phyloP scores from a whole-genome alignment of 2,888 invertebrate species.

The Zygogramma bicolorata region DNA sequence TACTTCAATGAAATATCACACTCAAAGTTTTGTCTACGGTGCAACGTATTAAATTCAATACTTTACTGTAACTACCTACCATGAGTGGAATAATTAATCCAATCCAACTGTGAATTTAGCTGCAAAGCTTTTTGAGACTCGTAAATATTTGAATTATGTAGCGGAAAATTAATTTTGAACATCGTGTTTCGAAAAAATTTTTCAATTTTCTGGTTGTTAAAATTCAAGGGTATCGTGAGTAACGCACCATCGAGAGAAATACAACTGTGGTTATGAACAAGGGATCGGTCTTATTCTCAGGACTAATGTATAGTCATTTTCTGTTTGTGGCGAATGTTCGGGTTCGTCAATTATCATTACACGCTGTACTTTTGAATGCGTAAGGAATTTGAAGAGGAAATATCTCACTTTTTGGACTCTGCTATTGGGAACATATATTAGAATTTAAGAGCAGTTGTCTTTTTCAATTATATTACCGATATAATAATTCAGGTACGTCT shows the following conservation, averaged over 20 bases:
- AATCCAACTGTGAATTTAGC: neutral
- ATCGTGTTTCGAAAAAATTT: constrained; percentile 5
- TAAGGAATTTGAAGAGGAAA: no score
- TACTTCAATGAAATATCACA: neutral
- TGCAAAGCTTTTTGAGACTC: neutral
- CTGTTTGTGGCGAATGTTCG: neutral
- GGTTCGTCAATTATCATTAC: neutral
- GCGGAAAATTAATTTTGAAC: constrained; percentile 12
- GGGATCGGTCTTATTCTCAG: neutral
- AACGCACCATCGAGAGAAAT: neutral
- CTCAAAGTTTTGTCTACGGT: neutral
- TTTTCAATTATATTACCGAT: no score
- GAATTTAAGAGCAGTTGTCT: no score
- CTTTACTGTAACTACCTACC: neutral
- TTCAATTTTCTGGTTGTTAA: constrained; percentile 17
- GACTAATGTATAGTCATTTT: neutral
- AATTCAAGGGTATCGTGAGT: constrained; percentile 6
- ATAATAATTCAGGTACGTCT: no score
- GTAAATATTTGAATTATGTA: constrained; percentile 8
- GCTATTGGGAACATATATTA: no score
- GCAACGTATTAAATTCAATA: neutral
- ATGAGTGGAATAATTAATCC: neutral
- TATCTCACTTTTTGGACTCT: no score
- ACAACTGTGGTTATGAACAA: neutral
- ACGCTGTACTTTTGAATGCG: neutral